Conservation (phyloP, 2,113 vertebrate species). For the Bothrops jararaca region DNA sequence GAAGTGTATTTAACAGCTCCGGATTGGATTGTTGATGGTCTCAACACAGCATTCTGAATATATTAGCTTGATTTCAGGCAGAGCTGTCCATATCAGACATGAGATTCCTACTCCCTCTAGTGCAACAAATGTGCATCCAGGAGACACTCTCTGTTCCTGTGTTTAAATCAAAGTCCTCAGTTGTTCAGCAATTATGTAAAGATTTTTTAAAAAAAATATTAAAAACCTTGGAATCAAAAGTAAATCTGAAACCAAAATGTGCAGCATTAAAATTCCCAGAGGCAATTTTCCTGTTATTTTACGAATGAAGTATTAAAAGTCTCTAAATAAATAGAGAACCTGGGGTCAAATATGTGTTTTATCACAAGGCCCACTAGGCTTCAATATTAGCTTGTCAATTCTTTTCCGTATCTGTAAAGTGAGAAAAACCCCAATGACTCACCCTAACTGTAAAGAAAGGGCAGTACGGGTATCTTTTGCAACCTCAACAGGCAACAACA, state of each 20-base stretch:
- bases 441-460: neutral
- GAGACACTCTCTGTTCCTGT: neutral
- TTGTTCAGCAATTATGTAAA: neutral
- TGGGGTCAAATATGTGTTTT: neutral
- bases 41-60: rapidly evolving
- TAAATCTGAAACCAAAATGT: neutral
- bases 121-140: slow-evolving; percentile 43
- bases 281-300: neutral
- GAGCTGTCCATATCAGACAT: slow-evolving; percentile 25
- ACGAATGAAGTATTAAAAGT: neutral
- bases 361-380: neutral
- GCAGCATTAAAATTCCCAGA: neutral
- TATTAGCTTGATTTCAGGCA: neutral
- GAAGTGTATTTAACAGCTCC: neutral
- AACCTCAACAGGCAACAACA: neutral
- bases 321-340: neutral
- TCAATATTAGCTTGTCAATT: neutral
- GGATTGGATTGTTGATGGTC: neutral
- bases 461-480: neutral
- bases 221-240: neutral
- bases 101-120: slow-evolving; percentile 53
- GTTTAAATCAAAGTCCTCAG: neutral
- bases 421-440: neutral
- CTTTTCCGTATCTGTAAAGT: neutral
- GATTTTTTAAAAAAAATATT: neutral